phyloP scores from a whole-genome alignment of 92 coral and sea anemone genomes.

The Porites evermanni region DNA sequence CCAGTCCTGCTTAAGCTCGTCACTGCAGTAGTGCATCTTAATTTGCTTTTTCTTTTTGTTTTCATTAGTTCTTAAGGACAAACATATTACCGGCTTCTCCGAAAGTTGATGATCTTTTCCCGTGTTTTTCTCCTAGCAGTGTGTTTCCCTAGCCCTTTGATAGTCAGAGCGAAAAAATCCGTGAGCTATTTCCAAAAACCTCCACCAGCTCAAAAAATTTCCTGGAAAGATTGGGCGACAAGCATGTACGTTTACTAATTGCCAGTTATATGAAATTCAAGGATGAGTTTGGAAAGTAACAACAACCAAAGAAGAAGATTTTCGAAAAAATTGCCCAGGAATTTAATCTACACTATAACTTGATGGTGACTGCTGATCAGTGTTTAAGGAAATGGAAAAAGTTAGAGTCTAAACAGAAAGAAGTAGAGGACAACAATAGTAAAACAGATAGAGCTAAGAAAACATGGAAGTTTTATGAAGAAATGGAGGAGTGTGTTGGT shows the following conservation, averaged over 20 bases:
- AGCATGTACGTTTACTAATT: conserved; percentile 33
- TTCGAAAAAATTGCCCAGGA: conserved; percentile 49
- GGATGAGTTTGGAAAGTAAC: conserved; percentile 4
- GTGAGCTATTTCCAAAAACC: no score
- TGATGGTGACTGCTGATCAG: conserved; percentile 50
- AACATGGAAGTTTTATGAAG: conserved; percentile 37
- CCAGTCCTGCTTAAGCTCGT: no score
- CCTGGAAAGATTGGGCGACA: conserved; percentile 55
- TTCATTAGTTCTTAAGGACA: no score
- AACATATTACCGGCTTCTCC: no score
- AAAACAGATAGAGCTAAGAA: conserved; percentile 41
- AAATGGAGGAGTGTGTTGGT: conserved; percentile 39
- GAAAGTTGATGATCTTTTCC: no score
- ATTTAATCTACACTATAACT: conserved; percentile 38
- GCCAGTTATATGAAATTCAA: conserved; percentile 24
- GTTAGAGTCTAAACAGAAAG: conserved; percentile 49
- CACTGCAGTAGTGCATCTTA: no score
- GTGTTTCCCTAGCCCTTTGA: no score
- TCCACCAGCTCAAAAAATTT: background rate
- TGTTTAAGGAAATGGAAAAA: conserved; percentile 52
- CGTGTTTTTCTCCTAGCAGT: no score
- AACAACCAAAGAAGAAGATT: conserved; percentile 42
- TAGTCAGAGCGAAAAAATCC: no score
- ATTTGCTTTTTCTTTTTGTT: no score
- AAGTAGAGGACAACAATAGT: conserved; percentile 49